Evolutionary conservation across 2,797 vertebrate species (phyloP).

Genomic region (Hippoglossus hippoglossus): DNA sequence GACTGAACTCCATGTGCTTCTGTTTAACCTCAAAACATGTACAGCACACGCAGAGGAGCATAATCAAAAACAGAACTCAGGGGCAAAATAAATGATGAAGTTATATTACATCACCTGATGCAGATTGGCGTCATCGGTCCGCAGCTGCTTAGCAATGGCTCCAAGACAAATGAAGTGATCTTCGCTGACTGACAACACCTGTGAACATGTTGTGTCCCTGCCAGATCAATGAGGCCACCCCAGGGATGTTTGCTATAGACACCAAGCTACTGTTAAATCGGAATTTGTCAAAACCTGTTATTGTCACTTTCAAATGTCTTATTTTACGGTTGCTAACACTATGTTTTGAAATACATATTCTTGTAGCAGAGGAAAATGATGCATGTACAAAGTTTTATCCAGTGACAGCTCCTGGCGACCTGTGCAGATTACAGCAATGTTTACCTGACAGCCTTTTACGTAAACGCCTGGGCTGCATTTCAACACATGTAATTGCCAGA

Average conservation of each 20-base stretch:
- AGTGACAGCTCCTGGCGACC: neutral
- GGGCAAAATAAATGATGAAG: conserved; percentile 1
- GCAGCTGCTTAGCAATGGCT: conserved; percentile 10
- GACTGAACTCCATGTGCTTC: conserved; percentile 34
- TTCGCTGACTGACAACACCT: neutral
- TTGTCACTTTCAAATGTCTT: neutral
- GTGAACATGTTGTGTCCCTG: conserved; percentile 10
- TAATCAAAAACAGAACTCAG: conserved; percentile 31
- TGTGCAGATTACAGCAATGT: conserved; percentile 8
- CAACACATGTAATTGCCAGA: conserved; percentile 28
- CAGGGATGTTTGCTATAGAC: neutral
- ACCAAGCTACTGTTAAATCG: conserved; percentile 13
- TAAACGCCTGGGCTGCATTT: conserved; percentile 14
- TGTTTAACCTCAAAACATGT: conserved; percentile 65
- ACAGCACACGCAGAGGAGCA: conserved; percentile 19
- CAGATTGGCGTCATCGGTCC: neutral
- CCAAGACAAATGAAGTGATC: conserved; percentile 10
- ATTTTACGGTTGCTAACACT: neutral
- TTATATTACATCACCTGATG: conserved; percentile 13
- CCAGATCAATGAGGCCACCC: conserved; percentile 6
- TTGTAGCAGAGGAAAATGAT: neutral
- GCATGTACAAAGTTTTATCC: neutral
- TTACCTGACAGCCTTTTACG: conserved; percentile 1
- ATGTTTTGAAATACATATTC: neutral
- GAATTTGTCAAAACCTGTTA: neutral